phyloP scores from a whole-genome alignment of 2,113 vertebrate species.

The Acrocephalus arundinaceus region DNA sequence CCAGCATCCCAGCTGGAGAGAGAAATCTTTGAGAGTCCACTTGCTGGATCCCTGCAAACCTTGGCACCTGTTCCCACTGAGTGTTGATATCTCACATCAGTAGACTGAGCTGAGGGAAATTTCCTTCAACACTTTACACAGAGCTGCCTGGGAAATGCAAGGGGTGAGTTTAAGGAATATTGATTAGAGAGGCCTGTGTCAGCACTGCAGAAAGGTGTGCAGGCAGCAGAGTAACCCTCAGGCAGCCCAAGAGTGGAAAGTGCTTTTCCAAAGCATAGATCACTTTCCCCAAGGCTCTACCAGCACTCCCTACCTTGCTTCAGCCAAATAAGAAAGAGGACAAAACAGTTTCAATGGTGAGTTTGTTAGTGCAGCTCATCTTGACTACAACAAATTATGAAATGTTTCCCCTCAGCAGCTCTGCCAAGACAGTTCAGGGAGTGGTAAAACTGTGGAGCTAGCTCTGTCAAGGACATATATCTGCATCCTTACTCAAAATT shows the following conservation, averaged over 20 bases:
- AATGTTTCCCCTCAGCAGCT: neutral
- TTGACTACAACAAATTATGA: neutral
- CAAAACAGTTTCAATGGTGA: neutral
- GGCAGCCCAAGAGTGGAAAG: neutral
- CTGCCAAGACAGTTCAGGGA: conserved; percentile 7
- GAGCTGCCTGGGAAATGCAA: neutral
- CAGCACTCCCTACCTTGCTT: neutral
- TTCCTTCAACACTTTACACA: neutral
- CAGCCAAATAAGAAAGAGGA: neutral
- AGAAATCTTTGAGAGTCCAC: neutral
- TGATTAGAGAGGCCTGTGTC: neutral
- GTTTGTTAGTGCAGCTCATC: neutral
- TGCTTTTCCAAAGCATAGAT: neutral
- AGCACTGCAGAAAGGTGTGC: neutral
- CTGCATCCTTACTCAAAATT: neutral
- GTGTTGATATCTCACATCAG: neutral
- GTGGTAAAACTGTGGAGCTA: neutral
- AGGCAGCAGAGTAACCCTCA: neutral
- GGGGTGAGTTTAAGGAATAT: neutral
- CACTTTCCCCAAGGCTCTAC: neutral
- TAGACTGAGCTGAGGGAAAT: neutral
- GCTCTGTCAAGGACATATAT: neutral
- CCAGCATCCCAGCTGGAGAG: neutral
- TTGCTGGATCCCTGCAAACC: neutral
- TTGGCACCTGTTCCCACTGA: neutral